A percentile compares a stretch with the other conserved stretches of the same genome.
These are phyloP conservation scores for Drosophila nigritarsus DNA, from an alignment of 2,888 invertebrate genomes.

Conservation along the genomic window DNA sequence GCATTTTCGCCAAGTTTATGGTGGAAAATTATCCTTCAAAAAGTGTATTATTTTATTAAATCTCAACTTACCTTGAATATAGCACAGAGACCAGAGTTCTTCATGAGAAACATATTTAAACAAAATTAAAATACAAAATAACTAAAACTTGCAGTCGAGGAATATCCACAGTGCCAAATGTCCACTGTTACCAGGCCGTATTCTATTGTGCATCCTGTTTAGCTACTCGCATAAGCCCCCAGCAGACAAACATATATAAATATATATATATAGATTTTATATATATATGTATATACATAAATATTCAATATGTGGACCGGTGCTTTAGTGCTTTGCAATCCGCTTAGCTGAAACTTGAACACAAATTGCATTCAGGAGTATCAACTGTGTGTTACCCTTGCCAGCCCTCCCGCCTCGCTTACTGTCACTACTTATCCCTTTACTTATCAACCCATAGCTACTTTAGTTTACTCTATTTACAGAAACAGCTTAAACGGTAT, in stretches of 20 bases:
- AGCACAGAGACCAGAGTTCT: background rate
- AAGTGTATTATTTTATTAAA: background rate
- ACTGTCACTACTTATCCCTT: slow-evolving; percentile 6
- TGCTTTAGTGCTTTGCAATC: slow-evolving; percentile 68
- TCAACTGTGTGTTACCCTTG: slow-evolving; percentile 38
- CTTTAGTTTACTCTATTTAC: slow-evolving; percentile 34
- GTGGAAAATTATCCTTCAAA: background rate
- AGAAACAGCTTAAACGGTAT: slow-evolving; percentile 7
- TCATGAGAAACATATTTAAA: background rate
- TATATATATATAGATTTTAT: background rate
- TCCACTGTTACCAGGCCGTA: background rate
- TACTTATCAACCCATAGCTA: slow-evolving; percentile 39
- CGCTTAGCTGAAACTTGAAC: slow-evolving; percentile 71
- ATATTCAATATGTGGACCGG: slow-evolving; percentile 61
- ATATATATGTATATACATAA: slow-evolving; percentile 33
- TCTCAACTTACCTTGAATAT: background rate
- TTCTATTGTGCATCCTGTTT: slow-evolving; percentile 15
- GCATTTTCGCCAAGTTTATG: background rate
- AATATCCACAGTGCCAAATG: slow-evolving; percentile 7
- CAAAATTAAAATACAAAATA: background rate
- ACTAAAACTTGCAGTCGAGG: background rate
- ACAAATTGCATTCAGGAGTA: slow-evolving; percentile 72
- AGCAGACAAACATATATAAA: slow-evolving; percentile 1
- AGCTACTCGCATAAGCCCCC: slow-evolving; percentile 17
- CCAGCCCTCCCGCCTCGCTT: background rate